Conservation (phyloP, 2,797 vertebrate genomes). For the Lutjanus campechanus region DNA sequence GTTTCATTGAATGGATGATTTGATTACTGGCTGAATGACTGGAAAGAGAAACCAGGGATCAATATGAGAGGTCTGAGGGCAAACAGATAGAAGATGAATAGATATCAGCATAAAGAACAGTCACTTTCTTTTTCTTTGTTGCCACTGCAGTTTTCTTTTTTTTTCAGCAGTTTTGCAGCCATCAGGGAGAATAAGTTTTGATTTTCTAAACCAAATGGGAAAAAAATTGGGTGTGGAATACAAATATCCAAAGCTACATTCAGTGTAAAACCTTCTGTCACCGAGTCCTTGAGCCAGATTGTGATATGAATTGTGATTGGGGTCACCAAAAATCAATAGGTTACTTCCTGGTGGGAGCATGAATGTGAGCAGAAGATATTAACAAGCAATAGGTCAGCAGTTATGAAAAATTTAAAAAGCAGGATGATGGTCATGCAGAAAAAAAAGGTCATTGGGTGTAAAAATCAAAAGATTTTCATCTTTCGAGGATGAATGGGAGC, state of each 20-base stretch:
- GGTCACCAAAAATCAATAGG: slow-evolving; percentile 49
- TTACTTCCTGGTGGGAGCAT: slow-evolving; percentile 16
- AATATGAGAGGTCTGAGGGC: slow-evolving; percentile 20
- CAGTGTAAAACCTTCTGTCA: not conserved
- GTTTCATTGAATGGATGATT: slow-evolving; percentile 26
- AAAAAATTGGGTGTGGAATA: slow-evolving; percentile 9
- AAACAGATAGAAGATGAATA: slow-evolving; percentile 37
- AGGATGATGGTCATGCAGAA: not conserved
- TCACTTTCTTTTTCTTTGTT: not conserved
- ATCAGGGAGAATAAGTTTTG: not conserved
- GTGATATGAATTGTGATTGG: slow-evolving; percentile 18
- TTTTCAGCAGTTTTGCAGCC: not conserved
- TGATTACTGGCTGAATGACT: slow-evolving; percentile 38
- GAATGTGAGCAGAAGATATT: slow-evolving; percentile 26
- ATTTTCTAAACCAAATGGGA: not conserved
- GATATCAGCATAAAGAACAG: slow-evolving; percentile 16
- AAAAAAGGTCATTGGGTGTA: not conserved
- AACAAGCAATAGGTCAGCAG: slow-evolving; percentile 24
- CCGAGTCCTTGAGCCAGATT: slow-evolving; percentile 22
- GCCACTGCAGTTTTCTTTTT: not conserved
- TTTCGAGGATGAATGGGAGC: not conserved
- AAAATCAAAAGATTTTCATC: slow-evolving; percentile 7
- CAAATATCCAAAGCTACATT: not conserved
- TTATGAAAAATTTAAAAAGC: slow-evolving; percentile 24
- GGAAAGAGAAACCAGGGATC: slow-evolving; percentile 36